Evolutionary conservation across 2,888 invertebrate species (phyloP).

Genomic region (Anorthoa munda): DNA sequence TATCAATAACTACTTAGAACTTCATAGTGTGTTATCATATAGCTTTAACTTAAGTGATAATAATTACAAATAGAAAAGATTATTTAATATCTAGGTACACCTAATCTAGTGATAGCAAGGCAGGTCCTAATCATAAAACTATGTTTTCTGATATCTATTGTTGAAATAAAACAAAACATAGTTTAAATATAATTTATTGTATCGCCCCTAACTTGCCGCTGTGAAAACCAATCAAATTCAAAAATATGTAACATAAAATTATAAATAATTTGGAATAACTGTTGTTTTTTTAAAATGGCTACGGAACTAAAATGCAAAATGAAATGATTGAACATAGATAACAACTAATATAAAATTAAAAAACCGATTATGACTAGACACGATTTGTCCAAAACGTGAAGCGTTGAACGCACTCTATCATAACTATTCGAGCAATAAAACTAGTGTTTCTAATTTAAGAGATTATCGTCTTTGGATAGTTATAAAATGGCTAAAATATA

Average conservation of each 20-base stretch:
- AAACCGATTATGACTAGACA: slow-evolving; percentile 59
- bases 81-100: slow-evolving; percentile 17
- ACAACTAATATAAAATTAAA: slow-evolving; percentile 50
- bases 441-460: background rate
- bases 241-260: slow-evolving; percentile 56
- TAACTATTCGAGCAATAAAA: slow-evolving; percentile 13
- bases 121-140: slow-evolving; percentile 33
- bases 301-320: slow-evolving; percentile 56
- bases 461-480: slow-evolving; percentile 32
- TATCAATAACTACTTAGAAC: slow-evolving; percentile 7
- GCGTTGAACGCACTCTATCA: slow-evolving; percentile 40
- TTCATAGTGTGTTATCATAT: slow-evolving; percentile 9
- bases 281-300: slow-evolving; percentile 30
- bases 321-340: slow-evolving; percentile 50
- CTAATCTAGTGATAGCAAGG: slow-evolving; percentile 20
- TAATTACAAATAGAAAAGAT: slow-evolving; percentile 34
- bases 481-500: slow-evolving; percentile 20
- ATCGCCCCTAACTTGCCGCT: slow-evolving; percentile 60
- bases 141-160: slow-evolving; percentile 41
- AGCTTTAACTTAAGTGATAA: slow-evolving; percentile 53
- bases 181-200: slow-evolving; percentile 65
- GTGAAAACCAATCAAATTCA: slow-evolving; percentile 61
- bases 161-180: slow-evolving; percentile 72
- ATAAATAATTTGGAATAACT: slow-evolving; percentile 54
- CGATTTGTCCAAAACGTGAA: slow-evolving; percentile 47